A percentile compares a stretch with the other conserved stretches of the same genome.
These are phyloP conservation scores for Drosophila affinis DNA, from an alignment of 2,888 invertebrate genomes.

Conservation along the genomic window DNA sequence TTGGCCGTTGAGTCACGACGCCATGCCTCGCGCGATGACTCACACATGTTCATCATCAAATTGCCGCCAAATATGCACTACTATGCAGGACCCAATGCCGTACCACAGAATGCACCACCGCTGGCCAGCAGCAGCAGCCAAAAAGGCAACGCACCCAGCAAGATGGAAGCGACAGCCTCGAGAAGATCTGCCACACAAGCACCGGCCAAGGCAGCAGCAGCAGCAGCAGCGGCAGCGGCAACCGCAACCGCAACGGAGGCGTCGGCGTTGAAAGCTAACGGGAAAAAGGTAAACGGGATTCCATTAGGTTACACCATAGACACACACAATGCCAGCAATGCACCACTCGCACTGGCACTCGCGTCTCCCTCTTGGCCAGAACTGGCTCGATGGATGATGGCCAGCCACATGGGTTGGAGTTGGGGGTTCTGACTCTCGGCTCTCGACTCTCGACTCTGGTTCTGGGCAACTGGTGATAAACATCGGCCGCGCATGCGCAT, in stretches of 20 bases:
- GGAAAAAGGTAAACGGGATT: conserved; percentile 83
- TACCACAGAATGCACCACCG: conserved; percentile 52
- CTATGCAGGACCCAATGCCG: conserved; percentile 88
- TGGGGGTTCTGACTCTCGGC: not conserved
- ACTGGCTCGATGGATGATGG: conserved; percentile 44
- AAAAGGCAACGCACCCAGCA: conserved; percentile 42
- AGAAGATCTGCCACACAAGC: conserved; percentile 17
- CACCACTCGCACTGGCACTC: conserved; percentile 8
- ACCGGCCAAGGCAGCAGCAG: conserved; percentile 17
- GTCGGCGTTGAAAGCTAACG: conserved; percentile 81
- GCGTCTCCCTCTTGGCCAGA: conserved; percentile 32
- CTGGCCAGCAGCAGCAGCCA: conserved; percentile 38
- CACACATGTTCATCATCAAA: conserved; percentile 94
- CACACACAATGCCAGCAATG: conserved; percentile 25
- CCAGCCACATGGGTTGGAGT: not conserved
- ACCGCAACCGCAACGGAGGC: conserved; percentile 50
- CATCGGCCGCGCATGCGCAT: conserved; percentile 69
- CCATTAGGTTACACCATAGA: conserved; percentile 76
- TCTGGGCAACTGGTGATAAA: conserved; percentile 51
- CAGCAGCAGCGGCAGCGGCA: conserved; percentile 15
- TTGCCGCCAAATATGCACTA: conserved; percentile 93
- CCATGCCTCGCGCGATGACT: conserved; percentile 89
- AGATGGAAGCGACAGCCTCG: conserved; percentile 19
- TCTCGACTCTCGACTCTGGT: not conserved
- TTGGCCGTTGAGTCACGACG: conserved; percentile 90